Evolutionary conservation across 2,888 invertebrate genomes (phyloP), one percentile per base, ranked within the genome.

Genomic region (Chrysina gloriosa): DNA sequence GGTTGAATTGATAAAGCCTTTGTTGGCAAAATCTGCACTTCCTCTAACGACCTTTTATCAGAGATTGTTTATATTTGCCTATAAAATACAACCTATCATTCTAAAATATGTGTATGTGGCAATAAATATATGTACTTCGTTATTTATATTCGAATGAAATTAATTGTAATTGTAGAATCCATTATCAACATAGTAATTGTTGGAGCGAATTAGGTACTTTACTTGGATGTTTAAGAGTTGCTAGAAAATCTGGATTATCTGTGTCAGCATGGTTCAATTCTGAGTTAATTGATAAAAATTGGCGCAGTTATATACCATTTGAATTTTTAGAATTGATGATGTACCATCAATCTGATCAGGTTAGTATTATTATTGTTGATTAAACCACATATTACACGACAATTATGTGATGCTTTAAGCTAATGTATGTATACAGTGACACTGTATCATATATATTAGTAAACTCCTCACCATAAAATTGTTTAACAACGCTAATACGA

Each of bases 291-390:
- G 65, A 9, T 69, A 75, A 81, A 75, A 81, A 69, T 61, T 89
- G 89, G 90, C 84, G 86, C 76, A 87, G 85, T 39, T 80, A 86
- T 47, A 84, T 89, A 1, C 80, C 85, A 19, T 86, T 87, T 66
- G 78, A 84, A 2, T 79, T 85, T 21, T 79, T 93, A 52, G 80
- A 85, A 68, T 74, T 79, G 58, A 89, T 89, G 2, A 85, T 91
- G 25, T 83, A 87, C 0, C 86, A 89, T 76, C 83, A 84, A 2
- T 84, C 84, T 52, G 88, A 89, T 64, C 88, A 90, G 84, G 91
- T 91, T 77, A 76, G 42, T 42, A 7, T 27, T 31, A 2, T n/a
- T 21, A 14, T 47, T 47, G 2, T 47, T n/a, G n/a, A n/a, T n/a
- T n/a, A n/a, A n/a, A n/a, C n/a, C n/a, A n/a, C n/a, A n/a, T n/a